These are phyloP conservation scores for Oryzias melastigma DNA, from an alignment of 2,113 vertebrate species.

Conservation along the genomic window DNA sequence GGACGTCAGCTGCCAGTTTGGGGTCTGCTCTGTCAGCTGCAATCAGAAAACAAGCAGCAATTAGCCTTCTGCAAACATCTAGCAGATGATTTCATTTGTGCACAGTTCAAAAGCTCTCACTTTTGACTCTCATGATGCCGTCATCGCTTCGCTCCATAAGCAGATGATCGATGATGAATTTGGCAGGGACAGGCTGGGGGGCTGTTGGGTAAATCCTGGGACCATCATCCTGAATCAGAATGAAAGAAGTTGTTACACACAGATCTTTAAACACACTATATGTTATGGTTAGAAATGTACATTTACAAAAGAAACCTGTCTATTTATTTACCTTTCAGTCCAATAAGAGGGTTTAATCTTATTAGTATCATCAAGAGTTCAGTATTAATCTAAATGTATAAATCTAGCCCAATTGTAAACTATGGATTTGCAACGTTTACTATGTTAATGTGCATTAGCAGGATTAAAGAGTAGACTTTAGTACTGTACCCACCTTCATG, in stretches of 20 bases:
- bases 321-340: too few species aligned
- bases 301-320: too few species aligned
- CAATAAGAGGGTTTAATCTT: neutral
- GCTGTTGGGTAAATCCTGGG: constrained; percentile 89
- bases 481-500: constrained; percentile 78
- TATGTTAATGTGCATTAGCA: neutral
- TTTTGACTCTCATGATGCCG: constrained; percentile 83
- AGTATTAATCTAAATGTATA: too few species aligned
- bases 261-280: neutral
- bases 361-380: too few species aligned
- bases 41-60: constrained; percentile 10
- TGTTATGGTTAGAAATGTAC: neutral
- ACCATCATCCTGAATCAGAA: constrained; percentile 83
- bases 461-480: neutral
- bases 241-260: neutral
- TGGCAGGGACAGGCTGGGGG: constrained; percentile 85
- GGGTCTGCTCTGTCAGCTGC: constrained; percentile 35
- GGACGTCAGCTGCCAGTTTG: constrained; percentile 17
- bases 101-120: constrained; percentile 64
- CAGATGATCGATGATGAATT: constrained; percentile 82
- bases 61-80: neutral
- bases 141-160: constrained; percentile 85
- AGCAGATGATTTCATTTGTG: too few species aligned
- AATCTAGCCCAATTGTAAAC: too few species aligned
- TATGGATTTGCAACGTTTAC: neutral